Base-by-base conservation (phyloP, 2,797 vertebrate species). In the Sciurus vulgaris region DNA sequence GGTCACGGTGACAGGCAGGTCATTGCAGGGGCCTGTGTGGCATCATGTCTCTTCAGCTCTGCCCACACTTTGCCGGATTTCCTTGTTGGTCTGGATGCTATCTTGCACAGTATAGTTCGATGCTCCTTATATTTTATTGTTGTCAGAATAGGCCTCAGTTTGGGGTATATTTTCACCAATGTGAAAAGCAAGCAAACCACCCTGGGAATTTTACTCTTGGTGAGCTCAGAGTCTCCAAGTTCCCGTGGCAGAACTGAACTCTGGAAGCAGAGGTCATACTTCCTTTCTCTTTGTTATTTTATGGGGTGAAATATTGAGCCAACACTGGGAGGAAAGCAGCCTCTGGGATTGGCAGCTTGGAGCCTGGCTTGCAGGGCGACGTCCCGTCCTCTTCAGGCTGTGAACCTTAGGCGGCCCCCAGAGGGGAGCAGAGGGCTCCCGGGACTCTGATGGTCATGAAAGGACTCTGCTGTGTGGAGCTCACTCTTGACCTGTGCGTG, bases 171-270 rank as follows among this genome's bases (percentile, higher is more conserved):
- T 86, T 95, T 90, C 33, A 96, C 94, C 95, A 95, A 82, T 86
- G 79, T 87, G 44, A 96, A 97, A 91, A 95, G 33, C 69, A 87
- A 96, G 82, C 54, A 92, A 96, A 79, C 26, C 86, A 85, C 18
- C 88, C 77, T 79, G 63, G 24, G 13, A 79, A 90, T 33, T 95
- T 95, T 95, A 96, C 87, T 97, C 97, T 97, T 87, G 91, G 90
- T 67, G 74, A 96, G 96, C 94, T 4, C 0, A 11, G 54, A 11
- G 54, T 86, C 79, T 69, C 93, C 82, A 84, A 65, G 8, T 95
- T 93, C 93, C 94, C 91, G 96, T 77, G 65, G 74, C 78, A 96
- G 33, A 67, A 3, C 26, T 92, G 59, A 65, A 38, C 47, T 95
- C 65, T 91, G 35, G 13, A 22, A 74, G 47, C 0, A 6, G 28